Evolutionary conservation across 2,797 vertebrate species (phyloP).

Genomic region (Nothura maculosa): DNA sequence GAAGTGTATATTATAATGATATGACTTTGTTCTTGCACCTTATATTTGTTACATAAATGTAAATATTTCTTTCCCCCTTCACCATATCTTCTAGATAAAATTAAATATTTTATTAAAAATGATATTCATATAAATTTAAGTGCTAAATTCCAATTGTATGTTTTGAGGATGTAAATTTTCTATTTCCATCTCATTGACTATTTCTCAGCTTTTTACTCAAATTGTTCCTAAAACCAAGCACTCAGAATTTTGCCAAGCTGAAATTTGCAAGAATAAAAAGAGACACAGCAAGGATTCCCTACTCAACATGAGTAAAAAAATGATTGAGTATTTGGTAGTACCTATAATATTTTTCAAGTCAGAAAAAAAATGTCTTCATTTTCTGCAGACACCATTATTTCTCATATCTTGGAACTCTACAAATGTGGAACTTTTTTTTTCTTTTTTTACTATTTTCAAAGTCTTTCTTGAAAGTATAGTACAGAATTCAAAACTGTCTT

Average conservation of each 20-base stretch:
- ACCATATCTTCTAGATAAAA: neutral
- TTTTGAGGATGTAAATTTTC: neutral
- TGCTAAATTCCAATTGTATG: accelerated
- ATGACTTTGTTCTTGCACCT: neutral
- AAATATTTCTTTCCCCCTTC: neutral
- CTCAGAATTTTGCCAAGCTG: accelerated
- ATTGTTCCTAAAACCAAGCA: neutral
- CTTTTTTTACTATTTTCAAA: neutral
- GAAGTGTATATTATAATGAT: neutral
- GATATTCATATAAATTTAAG: neutral
- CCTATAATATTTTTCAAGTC: accelerated
- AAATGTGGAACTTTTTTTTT: neutral
- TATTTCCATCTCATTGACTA: neutral
- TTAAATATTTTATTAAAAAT: neutral
- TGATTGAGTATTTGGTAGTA: neutral
- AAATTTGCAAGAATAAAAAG: neutral
- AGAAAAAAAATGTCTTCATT: neutral
- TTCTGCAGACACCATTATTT: neutral
- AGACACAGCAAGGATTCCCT: accelerated
- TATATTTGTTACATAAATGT: neutral
- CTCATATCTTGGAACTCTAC: neutral
- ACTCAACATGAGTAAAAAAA: neutral
- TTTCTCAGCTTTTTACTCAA: neutral
- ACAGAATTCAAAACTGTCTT: neutral
- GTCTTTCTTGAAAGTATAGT: neutral